Evolutionary conservation across 2,888 invertebrate species (phyloP), one percentile per base, ranked within the genome.

Genomic region (Drosophila monieri): DNA sequence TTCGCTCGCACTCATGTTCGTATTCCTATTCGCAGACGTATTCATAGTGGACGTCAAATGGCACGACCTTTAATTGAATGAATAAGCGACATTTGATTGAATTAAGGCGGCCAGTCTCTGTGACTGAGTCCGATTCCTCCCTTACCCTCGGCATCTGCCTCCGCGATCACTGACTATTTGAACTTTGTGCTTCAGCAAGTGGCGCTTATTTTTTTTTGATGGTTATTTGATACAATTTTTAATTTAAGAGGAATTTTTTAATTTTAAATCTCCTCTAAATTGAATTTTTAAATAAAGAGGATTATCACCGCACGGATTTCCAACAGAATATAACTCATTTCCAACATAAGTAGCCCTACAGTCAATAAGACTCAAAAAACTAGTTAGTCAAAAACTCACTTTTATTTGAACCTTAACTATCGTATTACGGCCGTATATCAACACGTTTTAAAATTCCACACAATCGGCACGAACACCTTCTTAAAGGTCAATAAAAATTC

Each of bases 1-100:
- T 18, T 18, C 39, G 25, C 61, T 61, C 39, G 8, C 52, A 64
- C 44, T 57, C 51, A 30, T 25, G 54, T 44, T 60, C 60, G 41
- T 49, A 69, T 37, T 54, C 47, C 47, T 52, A 74, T 58, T 74
- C 74, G 51, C 52, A 66, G 47, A 65, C 72, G 55, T 47, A 59
- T 54, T 73, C 64, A 27, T 58, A 58, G 85, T 78, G 78, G 70
- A 73, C 67, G 84, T 85, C 85, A 85, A 85, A 87, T 83, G 84
- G 85, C 88, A 77, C 89, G 88, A 88, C 89, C 89, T 89, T 88
- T 89, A 89, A 88, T 88, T 88, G 85, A 88, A 89, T 88, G 89
- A 88, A 86, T 88, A 88, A 88, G 89, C 87, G 89, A 85, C 89
- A 79, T 86, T 88, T 88, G 86, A 88, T 88, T 88, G 75, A 88